phyloP scores from a whole-genome alignment of 2,797 vertebrate genomes.

The Leontocebus nigricollis region DNA sequence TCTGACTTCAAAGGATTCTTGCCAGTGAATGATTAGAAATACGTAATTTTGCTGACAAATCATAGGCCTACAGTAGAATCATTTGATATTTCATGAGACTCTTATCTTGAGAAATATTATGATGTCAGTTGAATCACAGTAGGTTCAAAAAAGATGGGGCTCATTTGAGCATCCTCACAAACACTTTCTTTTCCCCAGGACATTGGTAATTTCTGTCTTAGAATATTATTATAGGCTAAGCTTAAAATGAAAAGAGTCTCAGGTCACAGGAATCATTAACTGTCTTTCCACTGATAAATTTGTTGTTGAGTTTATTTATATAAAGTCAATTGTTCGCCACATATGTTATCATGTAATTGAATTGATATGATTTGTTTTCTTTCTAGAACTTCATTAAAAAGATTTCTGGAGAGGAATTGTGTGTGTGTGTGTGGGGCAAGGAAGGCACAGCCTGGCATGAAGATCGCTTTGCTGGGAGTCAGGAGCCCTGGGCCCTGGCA shows the following conservation, averaged over 20 bases:
- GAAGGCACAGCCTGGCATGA: accelerated
- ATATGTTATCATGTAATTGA: not conserved
- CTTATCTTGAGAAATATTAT: not conserved
- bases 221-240: not conserved
- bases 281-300: not conserved
- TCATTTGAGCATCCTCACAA: not conserved
- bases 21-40: not conserved
- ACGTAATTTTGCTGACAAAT: not conserved
- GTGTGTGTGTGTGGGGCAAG: accelerated
- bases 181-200: not conserved
- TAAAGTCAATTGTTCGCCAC: not conserved
- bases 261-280: not conserved
- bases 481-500: accelerated
- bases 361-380: not conserved
- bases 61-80: not conserved
- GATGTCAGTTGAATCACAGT: not conserved
- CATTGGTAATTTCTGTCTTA: not conserved
- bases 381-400: not conserved
- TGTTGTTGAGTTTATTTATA: not conserved
- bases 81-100: conserved; percentile 1
- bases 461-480: accelerated
- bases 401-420: not conserved
- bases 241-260: not conserved
- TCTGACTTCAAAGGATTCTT: not conserved
- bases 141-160: not conserved